Conservation (phyloP, 2,113 vertebrate species). For the Oxyura jamaicensis region DNA sequence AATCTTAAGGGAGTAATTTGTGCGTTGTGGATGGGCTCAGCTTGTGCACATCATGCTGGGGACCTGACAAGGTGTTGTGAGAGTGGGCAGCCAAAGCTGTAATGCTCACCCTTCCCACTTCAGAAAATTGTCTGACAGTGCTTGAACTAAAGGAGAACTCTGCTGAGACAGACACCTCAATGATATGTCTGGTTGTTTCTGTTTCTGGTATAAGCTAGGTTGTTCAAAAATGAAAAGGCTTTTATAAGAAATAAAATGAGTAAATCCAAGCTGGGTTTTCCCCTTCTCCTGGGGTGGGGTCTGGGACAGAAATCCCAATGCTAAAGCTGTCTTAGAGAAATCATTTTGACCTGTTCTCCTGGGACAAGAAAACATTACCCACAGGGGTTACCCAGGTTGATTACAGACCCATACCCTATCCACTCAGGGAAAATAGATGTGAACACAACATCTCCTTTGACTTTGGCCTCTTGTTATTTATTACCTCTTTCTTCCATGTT, state of each 20-base stretch:
- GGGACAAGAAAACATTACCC: neutral
- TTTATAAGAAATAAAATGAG: neutral
- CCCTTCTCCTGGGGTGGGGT: neutral
- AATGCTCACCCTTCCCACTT: neutral
- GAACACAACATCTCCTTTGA: neutral
- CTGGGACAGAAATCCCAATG: neutral
- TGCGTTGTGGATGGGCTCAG: neutral
- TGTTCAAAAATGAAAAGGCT: neutral
- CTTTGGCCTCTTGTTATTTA: neutral
- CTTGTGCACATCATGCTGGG: accelerated
- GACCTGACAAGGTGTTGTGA: neutral
- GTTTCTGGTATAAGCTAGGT: accelerated
- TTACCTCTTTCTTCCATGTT: neutral
- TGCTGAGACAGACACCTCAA: neutral
- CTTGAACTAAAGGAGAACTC: neutral
- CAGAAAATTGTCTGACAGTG: neutral
- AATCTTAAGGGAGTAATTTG: neutral
- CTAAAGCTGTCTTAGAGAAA: neutral
- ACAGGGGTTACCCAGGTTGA: neutral
- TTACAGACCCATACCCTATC: neutral
- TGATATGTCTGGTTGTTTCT: neutral
- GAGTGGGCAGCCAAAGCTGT: neutral
- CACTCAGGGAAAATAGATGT: neutral
- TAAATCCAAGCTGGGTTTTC: neutral
- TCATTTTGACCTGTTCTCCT: neutral